phyloP scores from a whole-genome alignment of 2,113 vertebrate species.

The Agelaius phoeniceus region DNA sequence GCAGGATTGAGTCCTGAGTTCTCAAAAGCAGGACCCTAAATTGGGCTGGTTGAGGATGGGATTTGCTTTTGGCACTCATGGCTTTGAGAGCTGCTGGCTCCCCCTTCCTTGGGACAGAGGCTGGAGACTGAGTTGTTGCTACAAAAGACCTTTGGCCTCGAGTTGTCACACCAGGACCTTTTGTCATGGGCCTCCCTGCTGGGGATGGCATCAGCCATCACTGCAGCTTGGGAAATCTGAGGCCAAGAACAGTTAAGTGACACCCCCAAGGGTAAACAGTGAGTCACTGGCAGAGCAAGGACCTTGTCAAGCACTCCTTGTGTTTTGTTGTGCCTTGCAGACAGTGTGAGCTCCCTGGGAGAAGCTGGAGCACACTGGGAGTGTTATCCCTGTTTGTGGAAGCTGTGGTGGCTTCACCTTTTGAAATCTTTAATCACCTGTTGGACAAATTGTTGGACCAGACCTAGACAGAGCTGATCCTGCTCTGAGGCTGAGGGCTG shows the following conservation, averaged over 20 bases:
- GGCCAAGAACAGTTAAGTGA: neutral
- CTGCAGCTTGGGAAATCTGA: neutral
- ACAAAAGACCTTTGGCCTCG: neutral
- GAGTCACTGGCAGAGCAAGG: neutral
- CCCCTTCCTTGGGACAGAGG: neutral
- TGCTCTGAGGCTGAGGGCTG: neutral
- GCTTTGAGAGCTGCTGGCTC: neutral
- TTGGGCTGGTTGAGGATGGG: neutral
- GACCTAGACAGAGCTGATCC: neutral
- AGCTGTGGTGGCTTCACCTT: neutral
- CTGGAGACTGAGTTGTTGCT: neutral
- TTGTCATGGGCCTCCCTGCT: neutral
- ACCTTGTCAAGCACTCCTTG: neutral
- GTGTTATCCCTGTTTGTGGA: neutral
- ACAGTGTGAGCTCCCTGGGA: neutral
- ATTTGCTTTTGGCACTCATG: neutral
- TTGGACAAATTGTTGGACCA: neutral
- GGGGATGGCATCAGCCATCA: neutral
- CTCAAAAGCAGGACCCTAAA: neutral
- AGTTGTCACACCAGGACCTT: neutral
- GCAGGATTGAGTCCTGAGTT: neutral
- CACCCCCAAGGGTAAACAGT: neutral
- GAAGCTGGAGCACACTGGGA: neutral
- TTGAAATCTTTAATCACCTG: neutral
- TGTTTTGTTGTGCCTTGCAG: neutral